phyloP scores from a whole-genome alignment of 2,113 vertebrate genomes.

The Eira barbara region DNA sequence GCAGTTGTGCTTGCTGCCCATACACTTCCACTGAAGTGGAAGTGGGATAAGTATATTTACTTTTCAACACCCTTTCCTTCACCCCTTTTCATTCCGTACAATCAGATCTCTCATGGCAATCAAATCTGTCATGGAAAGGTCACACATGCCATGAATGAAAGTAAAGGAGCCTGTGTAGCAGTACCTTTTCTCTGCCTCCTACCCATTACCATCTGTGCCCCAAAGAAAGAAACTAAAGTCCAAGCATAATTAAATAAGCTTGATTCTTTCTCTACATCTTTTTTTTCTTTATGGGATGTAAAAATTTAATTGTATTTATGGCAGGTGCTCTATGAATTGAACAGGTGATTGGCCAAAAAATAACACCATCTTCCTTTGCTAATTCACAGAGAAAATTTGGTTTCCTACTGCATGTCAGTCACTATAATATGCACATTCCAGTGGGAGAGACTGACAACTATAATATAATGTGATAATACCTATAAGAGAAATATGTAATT shows the following conservation, averaged over 20 bases:
- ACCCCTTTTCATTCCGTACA: background rate
- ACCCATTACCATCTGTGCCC: background rate
- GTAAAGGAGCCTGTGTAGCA: background rate
- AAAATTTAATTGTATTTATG: constrained; percentile 8
- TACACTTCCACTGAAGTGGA: background rate
- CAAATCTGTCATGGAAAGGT: background rate
- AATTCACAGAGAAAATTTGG: background rate
- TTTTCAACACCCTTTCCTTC: background rate
- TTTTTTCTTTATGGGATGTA: background rate
- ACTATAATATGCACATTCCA: background rate
- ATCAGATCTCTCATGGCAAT: background rate
- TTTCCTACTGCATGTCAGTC: background rate
- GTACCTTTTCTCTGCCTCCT: background rate
- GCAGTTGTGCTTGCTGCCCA: background rate
- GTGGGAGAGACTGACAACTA: background rate
- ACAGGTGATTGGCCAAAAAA: background rate
- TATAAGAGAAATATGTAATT: background rate
- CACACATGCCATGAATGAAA: background rate
- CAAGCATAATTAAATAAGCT: constrained; percentile 4
- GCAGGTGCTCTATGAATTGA: constrained; percentile 4
- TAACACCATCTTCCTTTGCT: background rate
- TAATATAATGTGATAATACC: background rate
- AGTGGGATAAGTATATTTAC: background rate
- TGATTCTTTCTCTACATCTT: background rate
- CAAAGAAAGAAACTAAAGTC: background rate